Evolutionary conservation across 1,140 invertebrate species (phyloP), one percentile per base, ranked within the genome.

Genomic region (Euwallacea fornicatus): DNA sequence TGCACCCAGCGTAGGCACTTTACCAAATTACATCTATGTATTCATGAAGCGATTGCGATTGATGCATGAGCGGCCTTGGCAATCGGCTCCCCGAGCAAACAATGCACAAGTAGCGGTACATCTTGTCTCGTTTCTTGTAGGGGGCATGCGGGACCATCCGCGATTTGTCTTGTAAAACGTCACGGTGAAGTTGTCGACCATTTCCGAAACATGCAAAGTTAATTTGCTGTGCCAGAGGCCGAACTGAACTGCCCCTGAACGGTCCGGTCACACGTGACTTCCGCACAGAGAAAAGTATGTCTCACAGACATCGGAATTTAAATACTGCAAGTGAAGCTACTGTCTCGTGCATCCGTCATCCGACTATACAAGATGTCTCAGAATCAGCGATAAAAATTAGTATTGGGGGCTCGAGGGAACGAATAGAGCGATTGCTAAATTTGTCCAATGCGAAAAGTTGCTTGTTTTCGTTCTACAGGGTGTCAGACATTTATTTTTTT

Each of bases 201-300:
- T 69, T 69, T 69, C 66, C 66, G 66, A 69, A 69, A 69, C 66
- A 69, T 61, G 66, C 44, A 69, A 69, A 69, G 66, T 69, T 59
- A 62, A 69, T 69, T 69, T 69, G 66, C 66, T 47, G 58, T 33
- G 21, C 21, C 21, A 44, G 42, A 56, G 66, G 44, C 56, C 16
- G 55, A 58, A 10, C 21, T 43, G 59, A 58, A 15, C 55, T 10
- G 55, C 55, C 55, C 21, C n/a, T 50, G 9, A 10, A 50, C 6
- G 46, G 6, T 10, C 46, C 46, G 46, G 13, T 11, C 13, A 13
- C 46, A 50, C 46, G 46, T 50, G 46, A 2, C 46, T 50, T 33
- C 21, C 21, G 21, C 21, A 33, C 21, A 33, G 21, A 33, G 21
- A 33, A 33, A 33, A 33, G 1, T 33, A 33, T 33, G 21, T 33